Percentiles rank a stretch among this genome's conserved stretches.
Conservation (phyloP, 1,140 invertebrate genomes). For the Vollenhovia emeryi region DNA sequence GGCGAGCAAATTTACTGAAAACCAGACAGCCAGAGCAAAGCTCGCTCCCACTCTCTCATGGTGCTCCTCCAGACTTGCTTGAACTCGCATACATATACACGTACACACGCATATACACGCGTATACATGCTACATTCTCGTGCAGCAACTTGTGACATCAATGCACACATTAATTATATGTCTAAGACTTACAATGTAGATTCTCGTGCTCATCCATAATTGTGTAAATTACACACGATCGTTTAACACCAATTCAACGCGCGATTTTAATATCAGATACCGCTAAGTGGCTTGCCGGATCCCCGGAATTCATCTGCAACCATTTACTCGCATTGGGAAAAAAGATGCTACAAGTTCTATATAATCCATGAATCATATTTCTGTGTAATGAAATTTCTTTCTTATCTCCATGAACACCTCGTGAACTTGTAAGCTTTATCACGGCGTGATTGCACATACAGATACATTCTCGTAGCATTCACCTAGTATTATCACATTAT, state of each 20-base stretch:
- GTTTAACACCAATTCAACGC: neutral
- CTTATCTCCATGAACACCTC: constrained; percentile 27
- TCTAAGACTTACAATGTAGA: constrained; percentile 69
- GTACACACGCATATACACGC: neutral
- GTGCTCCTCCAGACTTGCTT: constrained; percentile 65
- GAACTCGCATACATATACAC: constrained; percentile 43
- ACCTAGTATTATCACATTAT: neutral
- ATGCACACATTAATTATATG: constrained; percentile 67
- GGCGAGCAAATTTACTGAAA: constrained; percentile 75
- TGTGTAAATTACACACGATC: neutral
- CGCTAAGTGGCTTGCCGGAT: neutral
- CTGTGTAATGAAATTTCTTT: constrained; percentile 33
- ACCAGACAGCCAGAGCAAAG: constrained; percentile 74
- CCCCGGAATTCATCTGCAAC: neutral
- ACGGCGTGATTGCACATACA: neutral
- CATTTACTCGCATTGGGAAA: constrained; percentile 6
- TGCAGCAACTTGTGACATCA: constrained; percentile 60
- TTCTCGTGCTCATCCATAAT: neutral
- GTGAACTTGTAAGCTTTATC: constrained; percentile 38
- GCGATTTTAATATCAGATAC: constrained; percentile 21
- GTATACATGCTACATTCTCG: neutral
- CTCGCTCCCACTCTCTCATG: constrained; percentile 75
- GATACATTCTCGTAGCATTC: neutral
- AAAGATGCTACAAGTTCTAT: constrained; percentile 12
- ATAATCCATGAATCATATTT: constrained; percentile 46